These are phyloP conservation scores for Linnaemya tessellans DNA, from an alignment of 2,888 invertebrate genomes.

Conservation along the genomic window DNA sequence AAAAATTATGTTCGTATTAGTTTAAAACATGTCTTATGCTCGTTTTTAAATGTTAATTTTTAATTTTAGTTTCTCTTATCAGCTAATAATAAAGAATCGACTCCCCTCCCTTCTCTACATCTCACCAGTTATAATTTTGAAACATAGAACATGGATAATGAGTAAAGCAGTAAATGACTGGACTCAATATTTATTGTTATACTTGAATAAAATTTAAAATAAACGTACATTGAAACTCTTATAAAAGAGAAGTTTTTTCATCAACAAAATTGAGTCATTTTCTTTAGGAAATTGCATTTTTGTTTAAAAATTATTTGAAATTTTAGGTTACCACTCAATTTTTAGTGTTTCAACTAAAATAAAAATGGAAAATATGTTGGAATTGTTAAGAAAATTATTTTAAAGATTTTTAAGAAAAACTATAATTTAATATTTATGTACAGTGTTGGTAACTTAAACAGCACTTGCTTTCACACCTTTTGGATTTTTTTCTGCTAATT, in stretches of 20 bases:
- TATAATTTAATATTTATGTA: slow-evolving; percentile 18
- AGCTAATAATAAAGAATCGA: slow-evolving; percentile 53
- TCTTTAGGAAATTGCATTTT: slow-evolving; percentile 52
- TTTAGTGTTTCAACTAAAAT: slow-evolving; percentile 30
- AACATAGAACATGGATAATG: slow-evolving; percentile 32
- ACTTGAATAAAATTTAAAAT: slow-evolving; percentile 21
- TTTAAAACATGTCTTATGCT: slow-evolving; percentile 51
- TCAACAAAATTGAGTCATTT: slow-evolving; percentile 61
- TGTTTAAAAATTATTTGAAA: slow-evolving; percentile 26
- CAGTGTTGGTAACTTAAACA: slow-evolving; percentile 29
- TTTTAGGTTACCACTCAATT: slow-evolving; percentile 33
- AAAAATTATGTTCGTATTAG: slow-evolving; percentile 49
- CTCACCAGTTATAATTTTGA: slow-evolving; percentile 25
- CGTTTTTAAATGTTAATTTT: slow-evolving; percentile 36
- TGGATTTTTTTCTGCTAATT: slow-evolving; percentile 20
- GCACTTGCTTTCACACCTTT: background rate
- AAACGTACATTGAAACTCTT: slow-evolving; percentile 46
- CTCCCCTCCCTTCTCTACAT: slow-evolving; percentile 25
- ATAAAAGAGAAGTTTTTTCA: slow-evolving; percentile 15
- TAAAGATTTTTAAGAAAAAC: background rate
- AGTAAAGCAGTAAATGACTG: slow-evolving; percentile 58
- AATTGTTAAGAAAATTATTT: slow-evolving; percentile 34
- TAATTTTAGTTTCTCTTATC: slow-evolving; percentile 53
- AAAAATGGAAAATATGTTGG: slow-evolving; percentile 42
- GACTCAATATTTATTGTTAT: slow-evolving; percentile 54